phyloP scores from a whole-genome alignment of 2,888 invertebrate genomes.

The Tetranychus piercei region DNA sequence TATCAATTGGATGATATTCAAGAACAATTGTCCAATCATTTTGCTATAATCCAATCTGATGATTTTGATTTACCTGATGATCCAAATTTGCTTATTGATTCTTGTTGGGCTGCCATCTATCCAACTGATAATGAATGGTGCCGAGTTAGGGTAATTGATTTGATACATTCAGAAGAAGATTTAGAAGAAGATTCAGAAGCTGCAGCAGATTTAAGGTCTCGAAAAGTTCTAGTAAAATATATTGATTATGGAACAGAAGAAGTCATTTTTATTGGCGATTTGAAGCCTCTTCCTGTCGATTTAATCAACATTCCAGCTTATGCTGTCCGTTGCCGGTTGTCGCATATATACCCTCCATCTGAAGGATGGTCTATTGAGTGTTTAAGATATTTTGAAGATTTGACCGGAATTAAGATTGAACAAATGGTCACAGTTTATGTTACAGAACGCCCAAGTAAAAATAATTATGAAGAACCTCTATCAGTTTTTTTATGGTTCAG shows the following conservation, averaged over 20 bases:
- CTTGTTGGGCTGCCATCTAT: background rate
- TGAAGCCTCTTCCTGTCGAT: background rate
- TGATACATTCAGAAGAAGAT: background rate
- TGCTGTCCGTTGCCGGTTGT: background rate
- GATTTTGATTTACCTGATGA: background rate
- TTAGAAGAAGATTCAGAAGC: background rate
- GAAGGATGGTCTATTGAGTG: background rate
- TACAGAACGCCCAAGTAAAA: background rate
- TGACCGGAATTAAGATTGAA: background rate
- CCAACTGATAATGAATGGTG: background rate
- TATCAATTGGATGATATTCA: background rate
- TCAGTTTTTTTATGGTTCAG: background rate
- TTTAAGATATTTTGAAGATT: background rate
- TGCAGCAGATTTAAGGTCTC: background rate
- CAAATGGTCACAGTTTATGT: background rate
- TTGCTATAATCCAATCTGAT: background rate
- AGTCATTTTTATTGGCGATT: background rate
- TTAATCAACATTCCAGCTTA: background rate
- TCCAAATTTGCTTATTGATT: background rate
- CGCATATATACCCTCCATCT: background rate
- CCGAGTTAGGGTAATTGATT: background rate
- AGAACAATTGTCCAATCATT: slow-evolving; percentile 3
- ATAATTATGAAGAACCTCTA: background rate
- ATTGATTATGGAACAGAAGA: background rate
- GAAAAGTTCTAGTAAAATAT: background rate